Base-by-base conservation (phyloP, 1,140 invertebrate genomes). In the Psix sp. region DNA sequence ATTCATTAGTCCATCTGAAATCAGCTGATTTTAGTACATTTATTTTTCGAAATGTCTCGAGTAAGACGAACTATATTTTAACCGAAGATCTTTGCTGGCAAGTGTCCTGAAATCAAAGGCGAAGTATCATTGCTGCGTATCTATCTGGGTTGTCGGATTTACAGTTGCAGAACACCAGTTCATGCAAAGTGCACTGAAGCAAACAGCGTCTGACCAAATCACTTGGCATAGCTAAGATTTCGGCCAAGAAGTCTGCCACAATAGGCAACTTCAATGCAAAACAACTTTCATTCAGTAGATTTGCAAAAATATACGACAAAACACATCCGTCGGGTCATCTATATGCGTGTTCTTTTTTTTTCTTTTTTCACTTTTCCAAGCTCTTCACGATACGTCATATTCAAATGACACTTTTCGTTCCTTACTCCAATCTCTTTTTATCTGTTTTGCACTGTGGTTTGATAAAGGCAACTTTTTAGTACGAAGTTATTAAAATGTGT, bases 221-320 rank as follows among this genome's bases (percentile, higher is more conserved):
- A 63, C 57, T 52, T 66, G 62, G 46, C 51, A 43, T 40, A 39
- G 48, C 31, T 17, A 45, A 67, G 56, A 71, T 72, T 67, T 68
- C 43, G 45, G 48, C 2, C n/a, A 57, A 76, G 66, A 62, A 71
- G 71, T 31, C 40, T 40, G 36, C 48, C 52, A 62, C 59, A 70
- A 65, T 70, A 35, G 54, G 39, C 40, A 63, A 52, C 42, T 63
- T 15, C 3, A n/a, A 46, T 51, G 56, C 72, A 68, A 71, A 77
- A 65, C 52, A 81, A 80, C 68, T 80, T 81, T 80, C 77, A 78
- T 77, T 72, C 59, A 46, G 39, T 24, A 72, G 36, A 49, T 60
- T 49, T 29, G 35, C 45, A 38, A 13, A 26, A 57, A 63, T 45
- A 62, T 43, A 17, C 29, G 11, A 11, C 56, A 35, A 67, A 51